phyloP scores from a whole-genome alignment of 35 echinoderm and acorn worm genomes.

The Patiria miniata region DNA sequence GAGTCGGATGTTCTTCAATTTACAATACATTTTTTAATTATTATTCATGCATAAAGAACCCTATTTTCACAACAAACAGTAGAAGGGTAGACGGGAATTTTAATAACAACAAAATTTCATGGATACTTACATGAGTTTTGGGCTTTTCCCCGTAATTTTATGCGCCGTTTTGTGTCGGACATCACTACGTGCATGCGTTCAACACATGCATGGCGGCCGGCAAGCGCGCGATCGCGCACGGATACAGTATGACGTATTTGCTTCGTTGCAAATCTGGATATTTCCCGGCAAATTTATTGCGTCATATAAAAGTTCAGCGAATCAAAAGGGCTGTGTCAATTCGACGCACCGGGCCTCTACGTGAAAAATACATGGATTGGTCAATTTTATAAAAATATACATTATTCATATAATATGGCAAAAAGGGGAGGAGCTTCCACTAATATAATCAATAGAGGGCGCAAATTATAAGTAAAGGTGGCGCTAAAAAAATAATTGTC shows the following conservation, averaged over 20 bases:
- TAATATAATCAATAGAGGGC: neutral
- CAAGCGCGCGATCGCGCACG: neutral
- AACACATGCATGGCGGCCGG: neutral
- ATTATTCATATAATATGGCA: neutral
- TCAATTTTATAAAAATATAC: neutral
- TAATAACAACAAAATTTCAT: too few relatives aligned
- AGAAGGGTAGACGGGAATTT: too few relatives aligned
- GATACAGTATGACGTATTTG: neutral
- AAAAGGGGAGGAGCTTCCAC: neutral
- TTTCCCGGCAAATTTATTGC: conserved; percentile 16
- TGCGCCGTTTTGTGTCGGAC: neutral
- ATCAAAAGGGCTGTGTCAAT: neutral
- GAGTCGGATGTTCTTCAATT: too few relatives aligned
- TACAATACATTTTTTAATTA: too few relatives aligned
- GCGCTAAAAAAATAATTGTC: too few relatives aligned
- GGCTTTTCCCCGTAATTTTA: neutral
- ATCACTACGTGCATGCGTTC: neutral
- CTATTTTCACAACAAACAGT: too few relatives aligned
- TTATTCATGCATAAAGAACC: too few relatives aligned
- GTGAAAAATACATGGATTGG: neutral
- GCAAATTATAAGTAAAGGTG: neutral
- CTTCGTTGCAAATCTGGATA: neutral
- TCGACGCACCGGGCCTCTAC: neutral
- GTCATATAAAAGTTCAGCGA: neutral
- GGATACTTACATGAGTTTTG: neutral